phyloP scores from a whole-genome alignment of 2,888 invertebrate genomes.

The Drosophila nr. perissopoda region DNA sequence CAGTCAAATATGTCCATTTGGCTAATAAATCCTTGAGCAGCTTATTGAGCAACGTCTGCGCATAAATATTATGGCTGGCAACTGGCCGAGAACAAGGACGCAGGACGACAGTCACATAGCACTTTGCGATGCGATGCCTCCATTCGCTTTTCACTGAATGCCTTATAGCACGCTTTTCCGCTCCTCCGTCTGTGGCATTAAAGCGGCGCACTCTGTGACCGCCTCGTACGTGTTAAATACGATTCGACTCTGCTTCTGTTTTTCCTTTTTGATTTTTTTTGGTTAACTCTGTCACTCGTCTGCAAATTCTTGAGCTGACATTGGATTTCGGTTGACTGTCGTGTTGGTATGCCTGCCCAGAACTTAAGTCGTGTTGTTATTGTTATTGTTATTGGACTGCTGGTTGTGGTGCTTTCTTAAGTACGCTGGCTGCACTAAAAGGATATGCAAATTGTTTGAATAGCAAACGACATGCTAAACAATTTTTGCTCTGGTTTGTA shows the following conservation, averaged over 20 bases:
- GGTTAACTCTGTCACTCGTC: conserved; percentile 14
- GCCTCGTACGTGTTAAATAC: conserved; percentile 77
- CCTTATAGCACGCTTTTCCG: conserved; percentile 26
- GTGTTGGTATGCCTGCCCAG: conserved; percentile 63
- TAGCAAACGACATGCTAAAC: conserved; percentile 77
- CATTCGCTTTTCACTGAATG: conserved; percentile 61
- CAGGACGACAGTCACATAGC: conserved; percentile 25
- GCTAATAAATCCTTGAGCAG: conserved; percentile 85
- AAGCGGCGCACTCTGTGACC: conserved; percentile 42
- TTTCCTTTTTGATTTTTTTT: conserved; percentile 1
- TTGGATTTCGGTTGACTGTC: conserved; percentile 79
- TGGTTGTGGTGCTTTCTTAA: conserved; percentile 67
- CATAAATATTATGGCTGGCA: conserved; percentile 78
- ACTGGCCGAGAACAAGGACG: conserved; percentile 55
- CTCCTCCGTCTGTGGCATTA: conserved; percentile 30
- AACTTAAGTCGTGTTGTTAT: conserved; percentile 24
- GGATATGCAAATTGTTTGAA: conserved; percentile 81
- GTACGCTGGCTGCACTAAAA: conserved; percentile 74
- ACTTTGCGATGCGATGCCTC: conserved; percentile 25
- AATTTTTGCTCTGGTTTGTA: conserved; percentile 49
- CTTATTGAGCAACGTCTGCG: conserved; percentile 82
- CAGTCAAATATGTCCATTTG: conserved; percentile 85
- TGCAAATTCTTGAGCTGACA: conserved; percentile 78
- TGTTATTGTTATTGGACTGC: conserved; percentile 35
- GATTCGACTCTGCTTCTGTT: conserved; percentile 50